Evolutionary conservation across 2,113 vertebrate genomes (phyloP).

Genomic region (Anas platyrhynchos): DNA sequence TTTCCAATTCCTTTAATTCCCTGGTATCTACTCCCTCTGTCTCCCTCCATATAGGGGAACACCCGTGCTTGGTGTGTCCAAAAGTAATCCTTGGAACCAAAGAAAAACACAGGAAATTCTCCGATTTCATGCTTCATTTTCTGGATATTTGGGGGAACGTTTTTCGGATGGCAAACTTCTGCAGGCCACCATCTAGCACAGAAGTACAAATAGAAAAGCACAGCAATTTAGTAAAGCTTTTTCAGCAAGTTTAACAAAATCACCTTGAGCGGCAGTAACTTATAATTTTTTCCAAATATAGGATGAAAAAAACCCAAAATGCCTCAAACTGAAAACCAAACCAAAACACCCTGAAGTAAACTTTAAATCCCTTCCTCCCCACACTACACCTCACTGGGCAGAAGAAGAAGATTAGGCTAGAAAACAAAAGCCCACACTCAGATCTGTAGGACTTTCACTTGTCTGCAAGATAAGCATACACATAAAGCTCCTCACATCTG

Average conservation of each 20-base stretch:
- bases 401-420: neutral
- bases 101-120: conserved; percentile 99
- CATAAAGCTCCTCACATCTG: neutral
- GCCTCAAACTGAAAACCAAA: neutral
- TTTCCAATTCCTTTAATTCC: conserved; percentile 91
- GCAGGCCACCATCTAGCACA: conserved; percentile 97
- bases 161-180: conserved; percentile 95
- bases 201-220: conserved; percentile 70
- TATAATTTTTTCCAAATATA: neutral
- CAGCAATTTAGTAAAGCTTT: conserved; percentile 55
- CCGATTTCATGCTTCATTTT: conserved; percentile 97
- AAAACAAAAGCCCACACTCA: neutral
- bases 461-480: neutral
- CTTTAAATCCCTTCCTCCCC: neutral
- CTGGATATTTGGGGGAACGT: conserved; percentile 97
- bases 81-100: conserved; percentile 98
- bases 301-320: neutral
- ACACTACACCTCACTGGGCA: neutral
- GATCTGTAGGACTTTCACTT: neutral
- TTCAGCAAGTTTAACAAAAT: neutral
- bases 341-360: neutral
- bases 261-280: neutral
- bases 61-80: conserved; percentile 98
- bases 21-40: conserved; percentile 92
- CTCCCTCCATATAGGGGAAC: conserved; percentile 98